These are phyloP conservation scores for Diplosoma virens DNA, from an alignment of 23 tunicate species.

Conservation along the genomic window DNA sequence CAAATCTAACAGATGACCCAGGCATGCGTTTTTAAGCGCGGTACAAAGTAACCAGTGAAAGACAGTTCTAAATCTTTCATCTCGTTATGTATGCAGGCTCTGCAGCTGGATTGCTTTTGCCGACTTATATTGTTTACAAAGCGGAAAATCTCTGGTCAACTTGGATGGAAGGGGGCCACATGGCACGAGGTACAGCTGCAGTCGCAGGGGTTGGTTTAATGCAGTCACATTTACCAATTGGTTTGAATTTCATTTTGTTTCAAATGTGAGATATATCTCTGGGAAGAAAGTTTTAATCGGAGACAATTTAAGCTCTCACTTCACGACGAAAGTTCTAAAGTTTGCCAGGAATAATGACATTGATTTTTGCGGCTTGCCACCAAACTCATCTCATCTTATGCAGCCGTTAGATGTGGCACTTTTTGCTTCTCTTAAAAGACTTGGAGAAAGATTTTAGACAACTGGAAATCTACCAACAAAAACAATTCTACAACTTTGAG, in stretches of 20 bases:
- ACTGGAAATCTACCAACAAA: constrained; percentile 16
- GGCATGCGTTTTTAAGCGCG: constrained; percentile 19
- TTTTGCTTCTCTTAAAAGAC: constrained; percentile 6
- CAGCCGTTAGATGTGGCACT: constrained; percentile 21
- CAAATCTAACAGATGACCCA: constrained; percentile 10
- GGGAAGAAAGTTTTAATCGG: constrained; percentile 24
- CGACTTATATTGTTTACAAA: constrained; percentile 10
- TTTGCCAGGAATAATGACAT: background rate
- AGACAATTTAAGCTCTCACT: constrained; percentile 4
- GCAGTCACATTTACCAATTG: constrained; percentile 9
- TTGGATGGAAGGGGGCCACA: constrained; percentile 41
- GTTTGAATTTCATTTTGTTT: constrained; percentile 6
- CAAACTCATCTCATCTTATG: constrained; percentile 6
- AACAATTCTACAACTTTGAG: constrained; percentile 16
- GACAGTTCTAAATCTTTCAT: constrained; percentile 10
- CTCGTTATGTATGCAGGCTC: constrained; percentile 9
- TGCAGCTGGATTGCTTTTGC: background rate
- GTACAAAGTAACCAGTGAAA: constrained; percentile 2
- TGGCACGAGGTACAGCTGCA: constrained; percentile 14
- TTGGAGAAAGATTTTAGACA: constrained; percentile 9
- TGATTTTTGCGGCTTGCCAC: constrained; percentile 11
- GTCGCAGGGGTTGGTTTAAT: constrained; percentile 37
- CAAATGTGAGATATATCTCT: background rate
- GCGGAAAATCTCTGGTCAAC: constrained; percentile 30
- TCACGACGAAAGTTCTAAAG: background rate